These are phyloP conservation scores for Lasiurus borealis DNA, from an alignment of 2,113 vertebrate genomes.

Conservation along the genomic window DNA sequence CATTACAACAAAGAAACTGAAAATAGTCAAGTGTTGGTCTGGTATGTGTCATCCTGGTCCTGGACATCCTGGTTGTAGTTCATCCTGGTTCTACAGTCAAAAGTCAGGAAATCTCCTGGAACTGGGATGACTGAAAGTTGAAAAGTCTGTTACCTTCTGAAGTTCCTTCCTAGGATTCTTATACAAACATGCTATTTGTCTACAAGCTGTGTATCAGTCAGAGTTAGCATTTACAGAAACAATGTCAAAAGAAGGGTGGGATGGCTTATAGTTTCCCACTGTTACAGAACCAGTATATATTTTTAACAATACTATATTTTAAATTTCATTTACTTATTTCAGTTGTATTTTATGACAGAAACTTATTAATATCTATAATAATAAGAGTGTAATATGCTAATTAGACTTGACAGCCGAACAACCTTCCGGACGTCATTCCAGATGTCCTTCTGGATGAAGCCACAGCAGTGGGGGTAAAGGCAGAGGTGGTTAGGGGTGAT, in stretches of 20 bases:
- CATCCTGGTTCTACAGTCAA: neutral
- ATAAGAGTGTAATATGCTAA: too few relatives aligned
- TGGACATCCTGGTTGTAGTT: neutral
- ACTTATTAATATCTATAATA: neutral
- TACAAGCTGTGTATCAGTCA: neutral
- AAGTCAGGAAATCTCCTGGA: neutral
- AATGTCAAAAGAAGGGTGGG: neutral
- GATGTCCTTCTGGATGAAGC: too few relatives aligned
- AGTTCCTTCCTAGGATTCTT: neutral
- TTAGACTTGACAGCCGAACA: too few relatives aligned
- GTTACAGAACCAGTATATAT: neutral
- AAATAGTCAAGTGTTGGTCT: neutral
- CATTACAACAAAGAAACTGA: neutral
- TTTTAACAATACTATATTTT: constrained; percentile 6
- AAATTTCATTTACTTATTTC: neutral
- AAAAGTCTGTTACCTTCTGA: neutral
- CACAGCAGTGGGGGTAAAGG: too few relatives aligned
- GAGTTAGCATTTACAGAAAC: neutral
- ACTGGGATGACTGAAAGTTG: neutral
- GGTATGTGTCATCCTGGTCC: neutral
- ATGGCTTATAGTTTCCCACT: neutral
- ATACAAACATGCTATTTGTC: neutral
- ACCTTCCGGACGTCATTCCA: too few relatives aligned
- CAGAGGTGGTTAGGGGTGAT: too few relatives aligned
- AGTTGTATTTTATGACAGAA: neutral